Evolutionary conservation across 2,113 vertebrate genomes (phyloP), one percentile per base, ranked within the genome.

Genomic region (Bolborhynchus lineola): DNA sequence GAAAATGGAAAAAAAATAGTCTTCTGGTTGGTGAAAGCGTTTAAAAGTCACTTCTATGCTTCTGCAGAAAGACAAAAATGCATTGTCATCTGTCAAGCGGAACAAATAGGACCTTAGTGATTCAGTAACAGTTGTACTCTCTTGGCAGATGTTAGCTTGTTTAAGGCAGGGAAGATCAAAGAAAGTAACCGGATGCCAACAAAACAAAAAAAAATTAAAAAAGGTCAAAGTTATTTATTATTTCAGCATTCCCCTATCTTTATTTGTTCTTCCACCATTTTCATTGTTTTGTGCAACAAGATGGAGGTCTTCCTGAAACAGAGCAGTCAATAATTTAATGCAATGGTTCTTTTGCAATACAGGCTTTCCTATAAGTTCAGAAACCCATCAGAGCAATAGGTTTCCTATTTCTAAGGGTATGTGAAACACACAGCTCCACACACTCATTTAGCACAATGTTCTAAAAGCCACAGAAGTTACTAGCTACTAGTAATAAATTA

Each of bases 131-230:
- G 67, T 96, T 95, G 86, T 21, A 49, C 62, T 70, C 72, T 97
- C 94, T 97, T 98, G 97, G 97, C 96, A 97, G 96, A 88, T n/a
- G 64, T 86, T 93, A 89, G 50, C 92, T 97, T 95, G 85, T 92
- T 93, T 93, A 93, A 89, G 82, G 92, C 92, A 97, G 95, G 83
- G 82, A 97, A 97, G 91, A 97, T 97, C 96, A 98, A 98, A 97
- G 92, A 72, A 95, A 85, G 41, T 39, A 82, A 88, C 41, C 64
- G 31, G 67, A 83, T 97, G 96, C 96, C 96, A 97, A 33, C 31
- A 33, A 55, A 90, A 44, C 90, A 29, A 91, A 33, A 59, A 68
- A 63, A 24, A 60, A 90, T 10, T 6, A 59, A 90, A 88, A 92
- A 91, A 93, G 85, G 81, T 97, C 96, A 93, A 86, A 93, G 96